phyloP scores from a whole-genome alignment of 2,888 invertebrate species.

The Dryocosmus kuriphilus region DNA sequence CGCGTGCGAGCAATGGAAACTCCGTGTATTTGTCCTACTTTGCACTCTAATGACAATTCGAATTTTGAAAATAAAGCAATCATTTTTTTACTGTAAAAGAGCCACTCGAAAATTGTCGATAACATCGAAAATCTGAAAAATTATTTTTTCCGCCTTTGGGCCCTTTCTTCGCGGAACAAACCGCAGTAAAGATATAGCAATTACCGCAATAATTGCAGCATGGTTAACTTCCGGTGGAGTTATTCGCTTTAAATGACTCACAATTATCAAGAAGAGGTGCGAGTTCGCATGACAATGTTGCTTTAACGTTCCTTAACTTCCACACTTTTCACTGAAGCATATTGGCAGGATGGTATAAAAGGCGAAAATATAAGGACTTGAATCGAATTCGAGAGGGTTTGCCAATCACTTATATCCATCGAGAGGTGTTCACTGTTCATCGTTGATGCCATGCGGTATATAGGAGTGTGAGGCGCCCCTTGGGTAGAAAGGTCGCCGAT shows the following conservation, averaged over 20 bases:
- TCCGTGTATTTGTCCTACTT: too few species aligned
- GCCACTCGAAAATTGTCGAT: too few species aligned
- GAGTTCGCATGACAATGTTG: neutral
- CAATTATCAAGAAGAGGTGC: neutral
- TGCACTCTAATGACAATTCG: too few species aligned
- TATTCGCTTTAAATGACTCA: neutral
- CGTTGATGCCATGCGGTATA: conserved; percentile 4
- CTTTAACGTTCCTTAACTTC: neutral
- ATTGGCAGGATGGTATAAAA: neutral
- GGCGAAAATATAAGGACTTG: conserved; percentile 1
- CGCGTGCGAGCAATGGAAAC: too few species aligned
- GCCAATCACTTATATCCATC: conserved; percentile 59
- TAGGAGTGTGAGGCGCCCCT: conserved; percentile 40
- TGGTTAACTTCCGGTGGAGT: neutral
- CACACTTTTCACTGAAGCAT: neutral
- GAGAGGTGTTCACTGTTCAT: conserved; percentile 38
- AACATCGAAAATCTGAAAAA: too few species aligned
- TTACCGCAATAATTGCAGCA: neutral
- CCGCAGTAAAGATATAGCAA: neutral
- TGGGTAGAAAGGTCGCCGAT: conserved; percentile 62
- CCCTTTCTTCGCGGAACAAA: too few species aligned
- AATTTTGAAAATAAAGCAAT: too few species aligned
- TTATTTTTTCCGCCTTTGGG: too few species aligned
- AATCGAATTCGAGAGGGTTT: conserved; percentile 51
- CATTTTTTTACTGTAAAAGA: too few species aligned